Percentiles rank a stretch among this genome's conserved stretches.
Evolutionary conservation across 2,888 invertebrate species (phyloP).

Genomic region (Drosophila neotestacea): DNA sequence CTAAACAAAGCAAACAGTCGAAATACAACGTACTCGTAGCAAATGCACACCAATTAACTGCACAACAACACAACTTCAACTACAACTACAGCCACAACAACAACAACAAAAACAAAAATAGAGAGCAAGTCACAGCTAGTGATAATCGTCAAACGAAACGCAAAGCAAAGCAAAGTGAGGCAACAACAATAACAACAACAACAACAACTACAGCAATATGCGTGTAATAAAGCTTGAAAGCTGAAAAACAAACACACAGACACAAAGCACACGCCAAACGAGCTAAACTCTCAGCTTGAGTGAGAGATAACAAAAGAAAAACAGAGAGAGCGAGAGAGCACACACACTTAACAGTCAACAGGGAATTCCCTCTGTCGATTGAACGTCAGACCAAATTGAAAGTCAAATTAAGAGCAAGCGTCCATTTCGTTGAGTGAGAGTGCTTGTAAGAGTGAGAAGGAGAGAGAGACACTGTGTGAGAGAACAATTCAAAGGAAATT

Average conservation of each 20-base stretch:
- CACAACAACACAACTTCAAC: conserved; percentile 31
- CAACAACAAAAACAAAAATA: conserved; percentile 26
- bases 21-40: conserved; percentile 33
- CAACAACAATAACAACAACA: conserved; percentile 34
- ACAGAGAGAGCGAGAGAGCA: conserved; percentile 2
- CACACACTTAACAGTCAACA: conserved; percentile 37
- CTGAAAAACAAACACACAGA: conserved; percentile 49
- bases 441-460: not conserved
- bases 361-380: conserved; percentile 79
- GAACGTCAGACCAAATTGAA: conserved; percentile 57
- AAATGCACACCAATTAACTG: conserved; percentile 57
- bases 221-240: conserved; percentile 57
- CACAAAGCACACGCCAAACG: conserved; percentile 26
- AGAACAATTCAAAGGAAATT: conserved; percentile 70
- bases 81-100: conserved; percentile 17
- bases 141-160: conserved; percentile 61
- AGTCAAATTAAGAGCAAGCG: conserved; percentile 53
- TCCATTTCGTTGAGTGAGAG: conserved; percentile 1
- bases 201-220: conserved; percentile 45
- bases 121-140: conserved; percentile 48
- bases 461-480: conserved; percentile 22
- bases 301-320: conserved; percentile 32
- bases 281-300: conserved; percentile 38
- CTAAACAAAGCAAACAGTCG: conserved; percentile 39
- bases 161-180: conserved; percentile 39